Evolutionary conservation across 1,140 invertebrate genomes (phyloP), one percentile per base, ranked within the genome.

Genomic region (Elymnias hypermnestra): DNA sequence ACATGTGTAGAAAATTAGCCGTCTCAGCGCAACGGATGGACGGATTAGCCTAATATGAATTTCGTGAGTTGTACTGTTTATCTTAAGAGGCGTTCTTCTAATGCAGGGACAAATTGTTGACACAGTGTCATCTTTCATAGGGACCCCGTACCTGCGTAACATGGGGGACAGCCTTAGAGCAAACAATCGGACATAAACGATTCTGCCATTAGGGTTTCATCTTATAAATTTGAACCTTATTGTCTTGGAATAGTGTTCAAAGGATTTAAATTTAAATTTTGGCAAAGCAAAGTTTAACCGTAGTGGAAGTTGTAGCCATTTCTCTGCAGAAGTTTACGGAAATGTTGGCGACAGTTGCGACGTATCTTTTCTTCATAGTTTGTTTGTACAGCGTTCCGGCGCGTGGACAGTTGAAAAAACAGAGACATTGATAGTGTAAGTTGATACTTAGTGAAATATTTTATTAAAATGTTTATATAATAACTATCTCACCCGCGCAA

Each of bases 51-150:
- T 74, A 71, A 82, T 78, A 72, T 78, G 69, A 71, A 66, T 72
- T 84, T 82, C 76, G 81, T 84, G 74, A 74, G 72, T 68, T 74
- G 63, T 61, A 57, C 50, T 84, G 74, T 84, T 84, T 84, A 57
- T 73, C 50, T 84, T 72, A 74, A 67, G 69, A 77, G 63, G 48
- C 68, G 36, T 35, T 35, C 65, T 64, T 54, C 59, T 61, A 58
- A 72, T 61, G 68, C 63, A 62, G 58, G 63, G 66, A 78, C 81
- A 81, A 82, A 76, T 84, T 84, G 77, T 82, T 81, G 70, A 78
- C 69, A 62, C 52, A 73, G 79, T 78, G 63, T 78, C 73, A 68
- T 69, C 65, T 79, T 79, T 79, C 75, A 72, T 63, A 25, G 28
- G 60, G 58, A 57, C 68, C 59, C 62, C 55, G 38, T 72, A 74